Evolutionary conservation across 2,113 vertebrate species (phyloP).

Genomic region (Cinclus mexicanus): DNA sequence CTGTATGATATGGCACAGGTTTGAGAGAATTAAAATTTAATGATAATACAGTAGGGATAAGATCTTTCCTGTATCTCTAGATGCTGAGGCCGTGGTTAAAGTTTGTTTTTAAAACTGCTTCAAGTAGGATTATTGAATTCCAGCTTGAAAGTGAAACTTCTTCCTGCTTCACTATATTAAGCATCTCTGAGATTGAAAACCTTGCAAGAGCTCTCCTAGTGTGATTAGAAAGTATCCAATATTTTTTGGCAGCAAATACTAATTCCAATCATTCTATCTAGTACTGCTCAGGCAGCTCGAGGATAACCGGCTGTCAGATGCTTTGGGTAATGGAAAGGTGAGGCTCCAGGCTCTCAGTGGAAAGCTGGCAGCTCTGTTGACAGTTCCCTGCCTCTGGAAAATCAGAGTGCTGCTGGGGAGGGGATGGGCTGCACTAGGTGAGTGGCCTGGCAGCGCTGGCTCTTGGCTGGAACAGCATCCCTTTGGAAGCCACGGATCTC

Average conservation of each 20-base stretch:
- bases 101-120: background rate
- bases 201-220: background rate
- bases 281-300: background rate
- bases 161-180: background rate
- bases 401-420: background rate
- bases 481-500: background rate
- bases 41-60: background rate
- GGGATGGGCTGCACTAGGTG: background rate
- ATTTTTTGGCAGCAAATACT: slow-evolving; percentile 45
- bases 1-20: background rate
- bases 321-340: background rate
- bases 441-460: accelerated
- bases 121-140: slow-evolving; percentile 24
- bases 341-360: background rate
- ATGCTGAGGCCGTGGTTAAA: background rate
- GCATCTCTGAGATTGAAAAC: slow-evolving; percentile 26
- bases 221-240: slow-evolving; percentile 33
- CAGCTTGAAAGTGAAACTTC: slow-evolving; percentile 13
- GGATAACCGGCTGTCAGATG: slow-evolving; percentile 13
- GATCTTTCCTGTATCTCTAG: background rate
- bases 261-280: slow-evolving; percentile 11
- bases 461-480: background rate
- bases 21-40: slow-evolving; percentile 6
- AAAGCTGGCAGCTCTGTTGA: background rate
- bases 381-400: background rate